phyloP scores from a whole-genome alignment of 1,140 invertebrate genomes.

The Eueides isabella region DNA sequence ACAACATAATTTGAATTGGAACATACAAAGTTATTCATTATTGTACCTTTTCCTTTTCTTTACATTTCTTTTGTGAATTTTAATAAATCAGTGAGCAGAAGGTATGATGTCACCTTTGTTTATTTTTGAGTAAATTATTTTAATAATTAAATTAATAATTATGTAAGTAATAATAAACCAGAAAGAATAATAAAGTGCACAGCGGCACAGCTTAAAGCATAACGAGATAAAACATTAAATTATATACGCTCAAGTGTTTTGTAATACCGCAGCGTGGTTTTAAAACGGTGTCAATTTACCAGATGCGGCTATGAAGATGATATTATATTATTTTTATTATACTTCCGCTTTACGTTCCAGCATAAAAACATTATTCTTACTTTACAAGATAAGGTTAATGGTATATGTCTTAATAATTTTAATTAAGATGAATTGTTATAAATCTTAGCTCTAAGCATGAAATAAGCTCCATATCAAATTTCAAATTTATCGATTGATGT shows the following conservation, averaged over 20 bases:
- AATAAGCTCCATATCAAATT: neutral
- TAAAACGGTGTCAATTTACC: constrained; percentile 31
- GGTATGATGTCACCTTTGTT: neutral
- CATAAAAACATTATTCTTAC: neutral
- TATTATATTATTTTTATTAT: constrained; percentile 28
- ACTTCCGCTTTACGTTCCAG: constrained; percentile 10
- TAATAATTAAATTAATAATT: constrained; percentile 1
- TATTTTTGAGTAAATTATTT: neutral
- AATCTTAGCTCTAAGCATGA: neutral
- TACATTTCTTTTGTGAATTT: neutral
- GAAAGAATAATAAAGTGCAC: neutral
- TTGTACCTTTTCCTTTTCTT: neutral
- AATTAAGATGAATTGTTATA: neutral
- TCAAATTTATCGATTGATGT: neutral
- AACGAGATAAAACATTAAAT: constrained; percentile 29
- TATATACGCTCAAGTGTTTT: constrained; percentile 25
- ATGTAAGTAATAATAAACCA: neutral
- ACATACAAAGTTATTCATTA: neutral
- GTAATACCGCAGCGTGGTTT: constrained; percentile 18
- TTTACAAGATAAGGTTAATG: neutral
- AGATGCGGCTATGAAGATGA: constrained; percentile 25
- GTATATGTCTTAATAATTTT: neutral
- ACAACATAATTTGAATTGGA: neutral
- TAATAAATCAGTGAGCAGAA: neutral
- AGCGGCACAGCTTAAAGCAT: constrained; percentile 17